These are phyloP conservation scores for Drosophila jambulina DNA, from an alignment of 1,140 invertebrate species.

Conservation along the genomic window DNA sequence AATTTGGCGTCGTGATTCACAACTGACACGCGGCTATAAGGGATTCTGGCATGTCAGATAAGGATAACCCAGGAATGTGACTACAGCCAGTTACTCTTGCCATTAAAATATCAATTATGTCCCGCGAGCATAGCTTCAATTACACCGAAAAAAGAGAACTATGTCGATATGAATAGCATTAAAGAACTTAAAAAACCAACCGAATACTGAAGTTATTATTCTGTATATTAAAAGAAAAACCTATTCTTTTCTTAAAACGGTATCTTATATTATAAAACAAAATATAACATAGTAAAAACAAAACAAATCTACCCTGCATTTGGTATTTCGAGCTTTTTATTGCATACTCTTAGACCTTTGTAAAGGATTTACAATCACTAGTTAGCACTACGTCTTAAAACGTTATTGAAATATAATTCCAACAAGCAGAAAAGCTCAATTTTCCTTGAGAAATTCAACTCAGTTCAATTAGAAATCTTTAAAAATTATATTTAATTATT, in stretches of 20 bases:
- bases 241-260: too few species aligned
- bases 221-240: too few species aligned
- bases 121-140: background rate
- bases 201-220: background rate
- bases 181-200: background rate
- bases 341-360: too few species aligned
- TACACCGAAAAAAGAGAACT: background rate
- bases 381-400: too few species aligned
- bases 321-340: too few species aligned
- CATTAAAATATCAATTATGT: conserved; percentile 5
- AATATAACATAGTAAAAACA: too few species aligned
- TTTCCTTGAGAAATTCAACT: background rate
- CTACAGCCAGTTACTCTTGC: background rate
- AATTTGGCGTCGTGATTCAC: conserved; percentile 41
- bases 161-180: too few species aligned
- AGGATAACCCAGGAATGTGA: conserved; percentile 26
- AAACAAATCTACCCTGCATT: too few species aligned
- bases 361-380: too few species aligned
- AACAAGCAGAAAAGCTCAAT: too few species aligned
- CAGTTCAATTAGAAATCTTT: background rate
- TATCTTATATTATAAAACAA: too few species aligned
- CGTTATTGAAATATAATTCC: too few species aligned
- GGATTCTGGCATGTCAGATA: conserved; percentile 26
- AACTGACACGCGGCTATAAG: background rate
- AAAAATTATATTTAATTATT: conserved; percentile 2